Evolutionary conservation across 2,113 vertebrate species (phyloP).

Genomic region (Neofelis nebulosa): DNA sequence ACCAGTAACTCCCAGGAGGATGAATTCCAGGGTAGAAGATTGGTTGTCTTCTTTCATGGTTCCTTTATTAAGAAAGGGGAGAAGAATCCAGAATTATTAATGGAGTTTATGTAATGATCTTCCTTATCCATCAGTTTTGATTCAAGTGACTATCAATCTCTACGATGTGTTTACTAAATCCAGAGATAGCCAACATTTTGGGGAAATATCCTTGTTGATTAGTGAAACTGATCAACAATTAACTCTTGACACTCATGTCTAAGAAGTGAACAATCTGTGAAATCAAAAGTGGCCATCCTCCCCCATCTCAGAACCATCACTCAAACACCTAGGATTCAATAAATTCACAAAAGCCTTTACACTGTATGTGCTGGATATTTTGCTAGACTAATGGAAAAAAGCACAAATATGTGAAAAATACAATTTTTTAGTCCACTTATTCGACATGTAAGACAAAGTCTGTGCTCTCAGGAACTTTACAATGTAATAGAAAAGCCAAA

Average conservation of each 20-base stretch:
- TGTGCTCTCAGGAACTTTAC: not conserved
- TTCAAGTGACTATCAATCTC: not conserved
- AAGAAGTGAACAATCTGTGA: not conserved
- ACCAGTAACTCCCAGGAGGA: constrained; percentile 68
- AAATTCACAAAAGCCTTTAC: not conserved
- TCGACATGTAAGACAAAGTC: not conserved
- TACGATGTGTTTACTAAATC: not conserved
- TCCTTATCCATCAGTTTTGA: not conserved
- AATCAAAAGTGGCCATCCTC: not conserved
- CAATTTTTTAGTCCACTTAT: not conserved
- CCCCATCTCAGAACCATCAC: not conserved
- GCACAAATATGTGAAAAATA: not conserved
- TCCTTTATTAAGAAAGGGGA: not conserved
- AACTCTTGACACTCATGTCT: not conserved
- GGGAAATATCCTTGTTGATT: not conserved
- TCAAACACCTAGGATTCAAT: not conserved
- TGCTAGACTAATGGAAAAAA: not conserved
- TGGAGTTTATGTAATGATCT: not conserved
- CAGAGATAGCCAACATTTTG: not conserved
- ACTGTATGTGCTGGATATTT: not conserved
- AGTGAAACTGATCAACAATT: not conserved
- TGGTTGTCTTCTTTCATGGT: constrained; percentile 57
- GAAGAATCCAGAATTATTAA: not conserved
- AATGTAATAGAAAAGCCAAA: not conserved
- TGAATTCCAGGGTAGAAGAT: constrained; percentile 51